These are phyloP conservation scores for Lochmaea capreae DNA, from an alignment of 2,888 invertebrate genomes.

Conservation along the genomic window DNA sequence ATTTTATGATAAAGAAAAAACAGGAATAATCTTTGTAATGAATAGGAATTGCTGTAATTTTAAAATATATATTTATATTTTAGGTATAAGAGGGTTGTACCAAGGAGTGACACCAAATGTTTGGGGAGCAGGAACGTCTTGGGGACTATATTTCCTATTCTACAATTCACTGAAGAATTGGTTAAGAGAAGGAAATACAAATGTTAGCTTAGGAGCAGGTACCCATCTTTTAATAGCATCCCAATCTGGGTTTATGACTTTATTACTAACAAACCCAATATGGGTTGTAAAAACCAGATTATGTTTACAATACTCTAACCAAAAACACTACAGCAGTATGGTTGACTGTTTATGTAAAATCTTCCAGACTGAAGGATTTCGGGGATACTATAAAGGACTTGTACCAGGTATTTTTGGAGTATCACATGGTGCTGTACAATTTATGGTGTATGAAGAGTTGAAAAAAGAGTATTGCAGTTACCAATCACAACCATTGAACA, in stretches of 20 bases:
- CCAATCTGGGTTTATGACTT: conserved; percentile 88
- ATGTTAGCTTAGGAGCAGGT: conserved; percentile 81
- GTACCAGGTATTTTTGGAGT: conserved; percentile 97
- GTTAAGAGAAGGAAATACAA: conserved; percentile 87
- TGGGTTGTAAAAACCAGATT: conserved; percentile 99
- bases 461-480: conserved; percentile 90
- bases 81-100: conserved; percentile 83
- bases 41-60: not conserved
- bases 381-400: conserved; percentile 95
- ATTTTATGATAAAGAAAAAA: not conserved
- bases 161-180: conserved; percentile 93
- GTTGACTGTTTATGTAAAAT: conserved; percentile 91
- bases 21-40: no score
- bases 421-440: conserved; percentile 98
- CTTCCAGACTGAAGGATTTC: conserved; percentile 87
- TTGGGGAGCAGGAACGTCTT: conserved; percentile 95
- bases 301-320: conserved; percentile 90
- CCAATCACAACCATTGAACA: conserved; percentile 82
- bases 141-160: conserved; percentile 98
- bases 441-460: conserved; percentile 99
- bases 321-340: conserved; percentile 86
- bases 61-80: not conserved
- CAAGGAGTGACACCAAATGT: conserved; percentile 97
- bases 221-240: conserved; percentile 92
- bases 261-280: conserved; percentile 95